phyloP scores from a whole-genome alignment of 2,888 invertebrate genomes.

The Drymonia ruficornis region DNA sequence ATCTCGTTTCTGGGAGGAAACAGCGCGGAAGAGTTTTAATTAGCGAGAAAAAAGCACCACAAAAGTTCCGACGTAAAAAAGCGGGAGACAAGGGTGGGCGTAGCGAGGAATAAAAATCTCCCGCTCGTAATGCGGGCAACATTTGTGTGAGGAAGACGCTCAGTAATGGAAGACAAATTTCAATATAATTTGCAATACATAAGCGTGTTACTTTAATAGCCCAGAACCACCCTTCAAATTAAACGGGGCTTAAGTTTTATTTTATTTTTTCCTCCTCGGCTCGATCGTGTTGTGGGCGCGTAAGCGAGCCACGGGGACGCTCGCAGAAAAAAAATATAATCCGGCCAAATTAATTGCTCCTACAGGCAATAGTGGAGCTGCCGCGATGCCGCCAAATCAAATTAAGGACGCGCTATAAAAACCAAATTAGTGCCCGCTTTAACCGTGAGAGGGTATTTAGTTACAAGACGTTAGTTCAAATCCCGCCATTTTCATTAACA shows the following conservation, averaged over 20 bases:
- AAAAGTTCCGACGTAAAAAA: conserved; percentile 82
- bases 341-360: conserved; percentile 84
- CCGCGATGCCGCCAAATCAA: conserved; percentile 85
- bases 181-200: conserved; percentile 86
- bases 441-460: conserved; percentile 85
- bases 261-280: conserved; percentile 81
- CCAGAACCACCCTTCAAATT: conserved; percentile 86
- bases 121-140: conserved; percentile 83
- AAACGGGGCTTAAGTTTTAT: conserved; percentile 85
- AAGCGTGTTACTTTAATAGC: conserved; percentile 86
- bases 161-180: conserved; percentile 85
- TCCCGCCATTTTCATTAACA: conserved; percentile 85
- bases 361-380: conserved; percentile 81
- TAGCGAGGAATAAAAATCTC: conserved; percentile 79
- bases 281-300: conserved; percentile 69
- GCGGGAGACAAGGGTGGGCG: conserved; percentile 82
- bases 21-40: conserved; percentile 85
- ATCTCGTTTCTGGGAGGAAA: conserved; percentile 82
- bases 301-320: conserved; percentile 56
- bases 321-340: conserved; percentile 81
- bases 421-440: conserved; percentile 86
- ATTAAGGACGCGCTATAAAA: conserved; percentile 85
- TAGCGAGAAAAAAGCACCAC: conserved; percentile 82
- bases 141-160: conserved; percentile 84
- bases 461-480: conserved; percentile 85